These are phyloP conservation scores for Cettia cetti DNA, from an alignment of 2,113 vertebrate species.

Conservation along the genomic window DNA sequence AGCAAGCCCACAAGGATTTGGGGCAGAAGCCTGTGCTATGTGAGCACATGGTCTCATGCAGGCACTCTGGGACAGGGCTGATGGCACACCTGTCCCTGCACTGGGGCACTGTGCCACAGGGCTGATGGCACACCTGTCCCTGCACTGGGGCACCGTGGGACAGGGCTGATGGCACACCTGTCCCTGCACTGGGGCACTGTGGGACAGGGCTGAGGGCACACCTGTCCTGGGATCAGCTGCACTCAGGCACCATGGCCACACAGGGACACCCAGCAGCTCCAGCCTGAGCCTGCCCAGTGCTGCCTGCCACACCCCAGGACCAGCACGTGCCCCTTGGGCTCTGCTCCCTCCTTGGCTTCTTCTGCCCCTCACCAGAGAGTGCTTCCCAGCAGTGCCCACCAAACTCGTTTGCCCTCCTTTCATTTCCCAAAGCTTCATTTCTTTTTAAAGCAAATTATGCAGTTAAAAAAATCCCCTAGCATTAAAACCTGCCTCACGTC, in stretches of 20 bases:
- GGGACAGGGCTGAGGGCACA: not conserved
- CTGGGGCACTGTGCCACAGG: rapidly evolving
- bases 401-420: not conserved
- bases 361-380: not conserved
- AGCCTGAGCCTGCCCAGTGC: not conserved
- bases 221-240: not conserved
- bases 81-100: not conserved
- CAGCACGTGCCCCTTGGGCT: rapidly evolving
- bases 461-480: slow-evolving; percentile 32
- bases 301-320: not conserved
- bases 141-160: rapidly evolving
- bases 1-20: rapidly evolving
- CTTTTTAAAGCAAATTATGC: slow-evolving; percentile 5
- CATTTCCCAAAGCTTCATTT: not conserved
- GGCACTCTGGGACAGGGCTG: not conserved
- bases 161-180: not conserved
- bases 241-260: rapidly evolving
- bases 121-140: not conserved
- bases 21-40: rapidly evolving
- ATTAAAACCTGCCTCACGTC: slow-evolving; percentile 71
- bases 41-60: rapidly evolving
- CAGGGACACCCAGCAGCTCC: not conserved
- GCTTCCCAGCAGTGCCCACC: not conserved
- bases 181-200: rapidly evolving
- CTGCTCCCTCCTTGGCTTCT: not conserved